Conservation (phyloP, 2,888 invertebrate species). For the Pristionchus entomophagus region DNA sequence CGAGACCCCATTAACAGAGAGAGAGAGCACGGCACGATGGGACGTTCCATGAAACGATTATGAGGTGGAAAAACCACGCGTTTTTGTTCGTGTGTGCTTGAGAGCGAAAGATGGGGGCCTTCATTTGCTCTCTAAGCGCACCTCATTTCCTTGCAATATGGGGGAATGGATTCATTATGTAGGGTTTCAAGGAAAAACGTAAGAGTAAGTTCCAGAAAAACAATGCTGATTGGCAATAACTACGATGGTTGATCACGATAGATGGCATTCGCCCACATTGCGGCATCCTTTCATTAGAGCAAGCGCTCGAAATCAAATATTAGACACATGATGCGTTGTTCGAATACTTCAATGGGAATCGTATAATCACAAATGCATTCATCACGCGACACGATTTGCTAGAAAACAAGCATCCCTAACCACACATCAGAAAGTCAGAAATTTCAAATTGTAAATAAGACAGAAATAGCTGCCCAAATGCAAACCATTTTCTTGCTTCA, state of each 20-base stretch:
- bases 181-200: background rate
- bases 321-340: background rate
- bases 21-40: background rate
- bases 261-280: too few species aligned
- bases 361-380: too few species aligned
- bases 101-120: background rate
- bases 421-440: too few species aligned
- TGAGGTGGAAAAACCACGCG: background rate
- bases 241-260: background rate
- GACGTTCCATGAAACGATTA: constrained; percentile 33
- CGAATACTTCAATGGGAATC: too few species aligned
- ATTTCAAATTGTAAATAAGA: too few species aligned
- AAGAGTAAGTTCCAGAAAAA: background rate
- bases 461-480: too few species aligned
- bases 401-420: too few species aligned
- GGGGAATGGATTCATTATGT: background rate
- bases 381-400: too few species aligned
- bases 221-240: too few species aligned
- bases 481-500: too few species aligned
- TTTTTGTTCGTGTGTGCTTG: background rate
- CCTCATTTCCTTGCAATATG: constrained; percentile 15
- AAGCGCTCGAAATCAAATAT: background rate
- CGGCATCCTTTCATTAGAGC: too few species aligned
- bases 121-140: background rate
- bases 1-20: constrained; percentile 23